Evolutionary conservation across 2,797 vertebrate species (phyloP).

Genomic region (Cynodonichthys magdalenae): DNA sequence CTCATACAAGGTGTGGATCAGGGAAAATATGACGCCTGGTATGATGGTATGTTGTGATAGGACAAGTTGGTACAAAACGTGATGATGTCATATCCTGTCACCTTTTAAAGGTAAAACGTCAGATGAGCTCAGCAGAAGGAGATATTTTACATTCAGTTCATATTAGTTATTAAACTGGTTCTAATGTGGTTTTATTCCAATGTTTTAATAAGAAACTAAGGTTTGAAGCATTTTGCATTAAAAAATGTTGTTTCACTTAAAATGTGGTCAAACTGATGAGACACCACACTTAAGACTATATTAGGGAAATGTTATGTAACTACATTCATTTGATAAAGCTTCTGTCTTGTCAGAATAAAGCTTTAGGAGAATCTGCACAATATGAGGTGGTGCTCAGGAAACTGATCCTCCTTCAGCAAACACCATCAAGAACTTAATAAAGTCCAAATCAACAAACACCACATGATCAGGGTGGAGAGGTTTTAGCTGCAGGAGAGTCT

Average conservation of each 20-base stretch:
- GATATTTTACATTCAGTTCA: slow-evolving; percentile 12
- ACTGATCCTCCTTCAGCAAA: slow-evolving; percentile 51
- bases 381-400: slow-evolving; percentile 33
- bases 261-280: slow-evolving; percentile 11
- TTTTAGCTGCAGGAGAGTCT: not conserved
- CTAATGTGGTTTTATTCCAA: not conserved
- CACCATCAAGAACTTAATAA: slow-evolving; percentile 23
- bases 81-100: slow-evolving; percentile 32
- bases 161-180: not conserved
- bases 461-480: slow-evolving; percentile 13
- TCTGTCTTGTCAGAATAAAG: slow-evolving; percentile 11
- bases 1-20: slow-evolving; percentile 42
- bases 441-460: slow-evolving; percentile 18
- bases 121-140: too few relatives aligned
- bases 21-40: slow-evolving; percentile 1
- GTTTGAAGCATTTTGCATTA: not conserved
- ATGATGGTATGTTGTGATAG: slow-evolving; percentile 6
- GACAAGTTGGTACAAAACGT: slow-evolving; percentile 18
- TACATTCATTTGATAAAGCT: slow-evolving; percentile 27
- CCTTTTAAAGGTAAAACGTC: not conserved
- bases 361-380: slow-evolving; percentile 10
- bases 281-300: slow-evolving; percentile 28
- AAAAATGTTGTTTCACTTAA: slow-evolving; percentile 1
- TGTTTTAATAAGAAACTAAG: not conserved
- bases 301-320: slow-evolving; percentile 30